Evolutionary conservation across 2,888 invertebrate genomes (phyloP), one percentile per base, ranked within the genome.

Genomic region (Rosalia funebris): DNA sequence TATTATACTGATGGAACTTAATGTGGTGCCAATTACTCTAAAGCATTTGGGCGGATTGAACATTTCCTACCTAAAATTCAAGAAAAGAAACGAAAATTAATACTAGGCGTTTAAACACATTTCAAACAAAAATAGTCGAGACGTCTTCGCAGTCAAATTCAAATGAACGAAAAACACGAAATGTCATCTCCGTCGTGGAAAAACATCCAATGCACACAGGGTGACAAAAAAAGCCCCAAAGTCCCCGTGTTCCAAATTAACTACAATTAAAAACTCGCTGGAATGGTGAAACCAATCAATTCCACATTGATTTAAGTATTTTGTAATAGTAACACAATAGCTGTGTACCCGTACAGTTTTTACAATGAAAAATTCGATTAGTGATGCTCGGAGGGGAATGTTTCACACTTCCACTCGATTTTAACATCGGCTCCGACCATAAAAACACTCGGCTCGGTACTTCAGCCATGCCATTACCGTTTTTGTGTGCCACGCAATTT

Each of bases 211-310:
- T 10, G 5, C 1, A 9, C 20, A 36, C 37, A 12, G 20, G 17
- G 25, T 7, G 25, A n/a, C 34, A 12, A 48, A 20, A 57, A 42
- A 48, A 12, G n/a, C 10, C n/a, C 14, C 32, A 32, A 47, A 31
- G 41, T 12, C 10, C 41, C 17, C 16, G 17, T 2, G 9, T 19
- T 10, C 50, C 36, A 58, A 52, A 58, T 52, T 52, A 58, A 19
- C 31, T 58, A 31, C 52, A 58, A 58, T 58, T 50, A 58, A 58
- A 50, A 58, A 37, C 44, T 37, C 45, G 45, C 52, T 16, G 41
- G 50, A 47, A 36, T 45, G 42, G 53, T 53, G 56, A 56, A 56
- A 56, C 62, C 25, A 62, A 62, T 60, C 59, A 53, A 36, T 59
- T 59, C 46, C 7, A 2, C 47, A 36, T 36, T 32, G 34, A 34